Conservation (phyloP, 2,888 invertebrate species). For the Agonopterix alstromeriana region DNA sequence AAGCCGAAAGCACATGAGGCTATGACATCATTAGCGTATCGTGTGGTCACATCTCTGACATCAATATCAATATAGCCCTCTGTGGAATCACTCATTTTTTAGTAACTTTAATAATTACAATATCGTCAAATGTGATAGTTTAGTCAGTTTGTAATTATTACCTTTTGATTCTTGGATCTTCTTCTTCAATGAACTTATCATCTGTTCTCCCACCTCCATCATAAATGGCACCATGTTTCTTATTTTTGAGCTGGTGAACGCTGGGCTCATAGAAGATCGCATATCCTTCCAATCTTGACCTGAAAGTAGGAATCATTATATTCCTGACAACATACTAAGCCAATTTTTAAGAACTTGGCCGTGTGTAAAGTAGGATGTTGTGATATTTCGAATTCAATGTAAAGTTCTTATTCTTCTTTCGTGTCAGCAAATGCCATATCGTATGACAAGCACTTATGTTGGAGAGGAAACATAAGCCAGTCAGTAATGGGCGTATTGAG, state of each 20-base stretch:
- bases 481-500: too few species aligned
- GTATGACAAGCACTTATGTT: too few species aligned
- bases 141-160: neutral
- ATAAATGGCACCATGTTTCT: constrained; percentile 59
- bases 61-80: constrained; percentile 34
- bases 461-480: too few species aligned
- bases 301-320: constrained; percentile 9
- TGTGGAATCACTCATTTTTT: constrained; percentile 1
- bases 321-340: neutral
- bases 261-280: constrained; percentile 13
- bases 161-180: constrained; percentile 16
- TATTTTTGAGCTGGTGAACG: constrained; percentile 71
- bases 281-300: constrained; percentile 46
- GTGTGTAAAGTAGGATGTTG: too few species aligned
- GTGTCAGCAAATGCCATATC: too few species aligned
- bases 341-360: too few species aligned
- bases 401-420: too few species aligned
- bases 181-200: constrained; percentile 35
- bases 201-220: constrained; percentile 48
- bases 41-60: constrained; percentile 52
- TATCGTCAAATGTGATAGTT: too few species aligned
- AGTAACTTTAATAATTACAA: too few species aligned
- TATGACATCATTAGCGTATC: constrained; percentile 67
- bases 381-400: too few species aligned
- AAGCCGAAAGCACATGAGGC: constrained; percentile 67